Base-by-base conservation (phyloP, 2,888 invertebrate species). In the Tubulanus polymorphus region DNA sequence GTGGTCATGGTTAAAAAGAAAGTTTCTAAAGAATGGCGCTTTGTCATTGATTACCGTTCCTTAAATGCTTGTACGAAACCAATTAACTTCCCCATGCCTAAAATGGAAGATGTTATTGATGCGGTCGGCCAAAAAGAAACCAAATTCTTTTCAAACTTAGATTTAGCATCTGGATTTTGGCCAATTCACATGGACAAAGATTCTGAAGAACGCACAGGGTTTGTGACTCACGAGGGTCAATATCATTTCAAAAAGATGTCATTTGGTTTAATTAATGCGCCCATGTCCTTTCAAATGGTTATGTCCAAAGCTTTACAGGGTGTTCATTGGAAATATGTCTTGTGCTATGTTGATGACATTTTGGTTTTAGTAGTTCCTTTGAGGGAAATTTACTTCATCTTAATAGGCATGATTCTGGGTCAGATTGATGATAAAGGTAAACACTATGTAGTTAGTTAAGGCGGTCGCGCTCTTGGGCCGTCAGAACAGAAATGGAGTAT, bases 401-500 rank as follows among this genome's bases (percentile, higher is more conserved):
- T 6, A 12, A 28, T 66, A 1, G 63, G 63, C 2, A 61, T 55
- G 25, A 55, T 63, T 12, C 35, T 64, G 26, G 57, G 60, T 1
- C 65, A 63, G 28, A 55, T 59, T 15, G 29, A 41, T 26, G 41
- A 54, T 8, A 54, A 30, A 18, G 54, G 37, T 37, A n/a, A n/a
- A n/a, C 26, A 37, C n/a, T 5, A 28, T 25, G 46, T 41, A n/a
- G 37, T 55, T 10, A 37, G 55, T 37, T 55, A 27, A 10, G 55
- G 30, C 2, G 30, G 37, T 23, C 27, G 54, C 12, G 28, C 30
- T 3, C 27, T 55, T n/a, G 18, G 25, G 15, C 12, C 2, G 15
- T 51, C 60, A 23, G 62, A 65, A 50, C 37, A 53, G 25, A 65
- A 62, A 47, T 65, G 60, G 53, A 18, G 23, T 15, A 54, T 52